These are phyloP conservation scores for Parauchenoglanis ngamensis DNA, from an alignment of 2,797 vertebrate genomes.

Conservation along the genomic window DNA sequence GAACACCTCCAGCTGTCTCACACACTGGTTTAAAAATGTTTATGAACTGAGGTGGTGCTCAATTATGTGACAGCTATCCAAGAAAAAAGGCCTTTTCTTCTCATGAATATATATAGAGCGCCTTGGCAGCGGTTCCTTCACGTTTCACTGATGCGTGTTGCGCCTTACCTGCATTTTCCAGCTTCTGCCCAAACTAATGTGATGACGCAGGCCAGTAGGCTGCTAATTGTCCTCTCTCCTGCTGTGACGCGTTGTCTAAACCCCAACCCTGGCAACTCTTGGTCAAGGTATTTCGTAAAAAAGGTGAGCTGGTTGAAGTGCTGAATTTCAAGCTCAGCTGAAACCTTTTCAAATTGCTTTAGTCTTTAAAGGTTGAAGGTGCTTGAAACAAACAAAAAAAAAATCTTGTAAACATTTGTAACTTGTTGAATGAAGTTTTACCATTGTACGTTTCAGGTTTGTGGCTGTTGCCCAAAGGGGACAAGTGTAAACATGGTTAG, in stretches of 20 bases:
- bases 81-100: conserved; percentile 6
- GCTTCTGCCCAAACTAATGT: conserved; percentile 26
- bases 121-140: not conserved
- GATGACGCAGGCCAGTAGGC: conserved; percentile 4
- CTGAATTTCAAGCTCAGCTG: conserved; percentile 31
- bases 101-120: not conserved
- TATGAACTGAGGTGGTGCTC: conserved; percentile 16
- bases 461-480: conserved; percentile 38
- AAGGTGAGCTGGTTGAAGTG: conserved; percentile 41
- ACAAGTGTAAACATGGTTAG: conserved; percentile 60
- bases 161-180: not conserved
- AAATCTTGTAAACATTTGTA: conserved; percentile 36
- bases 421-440: conserved; percentile 52
- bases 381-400: conserved; percentile 22
- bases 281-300: conserved; percentile 46
- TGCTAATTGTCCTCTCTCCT: conserved; percentile 24
- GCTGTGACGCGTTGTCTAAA: conserved; percentile 44
- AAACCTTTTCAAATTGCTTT: conserved; percentile 37
- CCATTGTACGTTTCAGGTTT: conserved; percentile 42
- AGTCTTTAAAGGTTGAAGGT: conserved; percentile 46
- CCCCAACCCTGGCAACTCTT: conserved; percentile 4
- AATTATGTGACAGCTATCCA: conserved; percentile 27
- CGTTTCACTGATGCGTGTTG: not conserved
- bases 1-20: conserved; percentile 4
- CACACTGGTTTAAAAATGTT: conserved; percentile 14